Conservation (phyloP, 2,797 vertebrate genomes). For the Tolypeutes matacus region DNA sequence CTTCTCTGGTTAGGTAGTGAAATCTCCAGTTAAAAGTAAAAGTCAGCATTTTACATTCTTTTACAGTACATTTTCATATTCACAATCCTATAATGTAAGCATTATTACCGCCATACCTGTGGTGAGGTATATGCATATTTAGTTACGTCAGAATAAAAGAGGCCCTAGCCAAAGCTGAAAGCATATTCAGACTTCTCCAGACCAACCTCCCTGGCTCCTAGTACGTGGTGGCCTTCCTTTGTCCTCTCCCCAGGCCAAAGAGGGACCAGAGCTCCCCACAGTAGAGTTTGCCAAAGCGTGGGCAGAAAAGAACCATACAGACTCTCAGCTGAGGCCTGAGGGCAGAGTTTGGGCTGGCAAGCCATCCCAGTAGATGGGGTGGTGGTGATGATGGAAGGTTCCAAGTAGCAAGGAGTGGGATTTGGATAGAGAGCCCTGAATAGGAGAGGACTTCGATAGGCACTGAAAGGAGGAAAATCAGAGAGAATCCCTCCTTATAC, state of each 20-base stretch:
- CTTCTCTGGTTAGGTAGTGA: neutral
- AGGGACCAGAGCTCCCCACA: neutral
- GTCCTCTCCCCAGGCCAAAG: neutral
- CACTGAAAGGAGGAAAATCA: neutral
- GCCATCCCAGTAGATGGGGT: rapidly evolving
- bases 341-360: neutral
- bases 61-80: neutral
- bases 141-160: neutral
- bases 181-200: neutral
- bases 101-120: neutral
- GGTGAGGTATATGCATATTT: neutral
- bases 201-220: neutral
- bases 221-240: neutral
- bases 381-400: neutral
- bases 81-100: neutral
- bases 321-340: neutral
- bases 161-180: neutral
- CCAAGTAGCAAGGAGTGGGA: neutral
- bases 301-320: neutral
- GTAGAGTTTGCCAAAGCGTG: neutral
- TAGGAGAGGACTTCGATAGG: no score
- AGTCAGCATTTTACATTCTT: neutral
- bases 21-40: neutral
- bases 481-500: neutral
- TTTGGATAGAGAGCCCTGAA: neutral